These are phyloP conservation scores for Menidia beryllina DNA, from an alignment of 2,113 vertebrate species.

Conservation along the genomic window DNA sequence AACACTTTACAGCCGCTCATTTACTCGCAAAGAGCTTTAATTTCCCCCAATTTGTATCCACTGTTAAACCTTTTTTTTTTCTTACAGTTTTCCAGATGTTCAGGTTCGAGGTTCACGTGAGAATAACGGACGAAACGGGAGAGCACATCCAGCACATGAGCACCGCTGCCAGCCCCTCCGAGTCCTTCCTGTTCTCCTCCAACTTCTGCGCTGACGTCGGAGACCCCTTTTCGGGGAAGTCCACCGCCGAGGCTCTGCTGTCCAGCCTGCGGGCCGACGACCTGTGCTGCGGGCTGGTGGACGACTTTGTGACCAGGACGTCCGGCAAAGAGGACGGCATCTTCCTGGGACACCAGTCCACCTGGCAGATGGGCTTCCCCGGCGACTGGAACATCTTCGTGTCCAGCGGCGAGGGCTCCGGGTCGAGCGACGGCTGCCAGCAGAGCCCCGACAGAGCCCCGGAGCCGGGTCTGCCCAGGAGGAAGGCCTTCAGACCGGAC, in stretches of 20 bases:
- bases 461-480: too few relatives aligned
- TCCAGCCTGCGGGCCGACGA: constrained; percentile 79
- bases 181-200: constrained; percentile 81
- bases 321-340: constrained; percentile 65
- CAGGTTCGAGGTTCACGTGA: constrained; percentile 82
- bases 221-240: constrained; percentile 66
- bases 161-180: constrained; percentile 54
- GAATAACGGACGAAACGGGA: constrained; percentile 82
- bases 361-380: constrained; percentile 76
- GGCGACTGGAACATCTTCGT: constrained; percentile 80
- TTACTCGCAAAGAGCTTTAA: too few relatives aligned
- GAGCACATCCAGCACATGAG: constrained; percentile 81
- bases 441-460: constrained; percentile 34
- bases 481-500: constrained; percentile 38
- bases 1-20: too few relatives aligned
- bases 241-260: constrained; percentile 76
- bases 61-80: neutral
- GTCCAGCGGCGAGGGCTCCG: constrained; percentile 54
- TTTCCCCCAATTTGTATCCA: neutral
- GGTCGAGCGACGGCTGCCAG: constrained; percentile 34
- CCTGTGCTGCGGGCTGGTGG: constrained; percentile 79
- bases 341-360: constrained; percentile 68
- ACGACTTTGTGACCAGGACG: constrained; percentile 77
- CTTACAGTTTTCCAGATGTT: constrained; percentile 85
- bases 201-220: constrained; percentile 70